These are phyloP conservation scores for Eupeodes latifasciatus DNA, from an alignment of 2,888 invertebrate species.

Conservation along the genomic window DNA sequence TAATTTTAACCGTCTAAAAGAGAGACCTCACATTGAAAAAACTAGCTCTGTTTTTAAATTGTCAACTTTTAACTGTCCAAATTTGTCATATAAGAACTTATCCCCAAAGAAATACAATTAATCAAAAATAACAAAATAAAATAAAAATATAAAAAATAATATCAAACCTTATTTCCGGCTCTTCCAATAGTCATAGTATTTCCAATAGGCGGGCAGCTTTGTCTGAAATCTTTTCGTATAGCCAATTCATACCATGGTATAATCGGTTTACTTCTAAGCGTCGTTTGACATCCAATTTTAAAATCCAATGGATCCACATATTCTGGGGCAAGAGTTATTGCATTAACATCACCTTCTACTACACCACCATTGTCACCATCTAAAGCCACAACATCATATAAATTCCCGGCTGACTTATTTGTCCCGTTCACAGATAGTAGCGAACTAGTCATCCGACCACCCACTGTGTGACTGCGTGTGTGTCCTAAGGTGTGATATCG, in stretches of 20 bases:
- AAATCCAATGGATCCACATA: conserved; percentile 86
- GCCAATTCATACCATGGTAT: conserved; percentile 96
- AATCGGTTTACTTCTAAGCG: conserved; percentile 88
- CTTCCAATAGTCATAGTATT: conserved; percentile 74
- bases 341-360: conserved; percentile 65
- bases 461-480: conserved; percentile 83
- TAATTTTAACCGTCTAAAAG: no score
- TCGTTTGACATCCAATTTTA: conserved; percentile 89
- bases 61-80: neutral
- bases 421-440: conserved; percentile 77
- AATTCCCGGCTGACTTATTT: conserved; percentile 82
- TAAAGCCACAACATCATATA: conserved; percentile 80
- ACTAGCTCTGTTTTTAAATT: no score
- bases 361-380: conserved; percentile 79
- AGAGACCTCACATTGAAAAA: no score
- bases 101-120: neutral
- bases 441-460: conserved; percentile 80
- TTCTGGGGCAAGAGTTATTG: conserved; percentile 82
- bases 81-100: neutral
- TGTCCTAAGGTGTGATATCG: conserved; percentile 83
- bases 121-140: neutral
- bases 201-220: conserved; percentile 91
- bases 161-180: conserved; percentile 81
- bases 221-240: conserved; percentile 88
- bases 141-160: conserved; percentile 29